Evolutionary conservation across 2,888 invertebrate genomes (phyloP).

Genomic region (Drosophila birchii): DNA sequence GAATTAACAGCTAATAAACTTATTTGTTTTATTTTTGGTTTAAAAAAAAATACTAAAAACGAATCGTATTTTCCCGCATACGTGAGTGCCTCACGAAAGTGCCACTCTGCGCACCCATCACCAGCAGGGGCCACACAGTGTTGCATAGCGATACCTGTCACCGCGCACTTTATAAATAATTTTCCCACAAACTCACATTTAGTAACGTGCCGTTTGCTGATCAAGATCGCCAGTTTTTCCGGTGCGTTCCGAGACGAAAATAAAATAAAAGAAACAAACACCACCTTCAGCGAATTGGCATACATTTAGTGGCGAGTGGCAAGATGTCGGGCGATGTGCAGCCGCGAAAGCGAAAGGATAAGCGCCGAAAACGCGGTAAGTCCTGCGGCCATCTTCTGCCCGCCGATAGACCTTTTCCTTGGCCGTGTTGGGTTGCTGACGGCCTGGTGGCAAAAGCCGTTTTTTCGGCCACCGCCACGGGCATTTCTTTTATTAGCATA

Average conservation of each 20-base stretch:
- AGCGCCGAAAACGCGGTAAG: slow-evolving; percentile 90
- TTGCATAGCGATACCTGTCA: slow-evolving; percentile 16
- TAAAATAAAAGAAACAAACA: slow-evolving; percentile 18
- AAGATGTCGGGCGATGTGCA: slow-evolving; percentile 95
- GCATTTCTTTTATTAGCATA: slow-evolving; percentile 76
- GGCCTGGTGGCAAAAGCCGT: not conserved
- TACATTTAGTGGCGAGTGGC: slow-evolving; percentile 27
- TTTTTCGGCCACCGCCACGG: slow-evolving; percentile 29
- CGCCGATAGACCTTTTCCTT: slow-evolving; percentile 19
- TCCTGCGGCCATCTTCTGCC: slow-evolving; percentile 2
- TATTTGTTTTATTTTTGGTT: no score
- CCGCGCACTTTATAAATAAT: slow-evolving; percentile 49
- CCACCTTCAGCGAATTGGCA: slow-evolving; percentile 22
- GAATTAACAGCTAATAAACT: not conserved
- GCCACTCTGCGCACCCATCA: not conserved
- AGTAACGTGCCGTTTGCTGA: slow-evolving; percentile 65
- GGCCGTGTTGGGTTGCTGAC: slow-evolving; percentile 1
- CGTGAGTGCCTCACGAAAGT: not conserved
- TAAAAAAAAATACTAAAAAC: not conserved
- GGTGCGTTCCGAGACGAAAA: slow-evolving; percentile 10
- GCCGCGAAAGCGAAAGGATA: slow-evolving; percentile 94
- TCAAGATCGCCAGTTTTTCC: slow-evolving; percentile 31
- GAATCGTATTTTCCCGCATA: not conserved
- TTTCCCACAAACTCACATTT: slow-evolving; percentile 43
- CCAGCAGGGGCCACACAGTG: not conserved